A percentile compares a stretch with the other conserved stretches of the same genome.
These are phyloP conservation scores for Ceramica pisi DNA, from an alignment of 2,888 invertebrate species.

Conservation along the genomic window DNA sequence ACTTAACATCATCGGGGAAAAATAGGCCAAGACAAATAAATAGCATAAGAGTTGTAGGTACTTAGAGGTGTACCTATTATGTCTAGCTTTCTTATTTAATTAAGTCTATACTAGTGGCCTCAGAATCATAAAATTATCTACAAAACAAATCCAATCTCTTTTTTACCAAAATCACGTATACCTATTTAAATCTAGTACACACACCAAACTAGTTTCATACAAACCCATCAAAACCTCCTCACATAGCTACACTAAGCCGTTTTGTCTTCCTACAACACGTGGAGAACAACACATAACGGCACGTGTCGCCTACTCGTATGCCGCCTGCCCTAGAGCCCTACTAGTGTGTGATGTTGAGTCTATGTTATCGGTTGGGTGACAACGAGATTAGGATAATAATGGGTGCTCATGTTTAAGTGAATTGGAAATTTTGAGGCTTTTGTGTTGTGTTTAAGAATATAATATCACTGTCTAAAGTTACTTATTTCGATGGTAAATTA, in stretches of 20 bases:
- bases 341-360: constrained; percentile 5
- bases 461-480: background rate
- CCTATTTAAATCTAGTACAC: constrained; percentile 4
- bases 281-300: constrained; percentile 33
- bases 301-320: constrained; percentile 29
- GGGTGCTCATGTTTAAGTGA: background rate
- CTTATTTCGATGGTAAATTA: too few species aligned
- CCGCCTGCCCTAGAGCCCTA: constrained; percentile 44
- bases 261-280: constrained; percentile 10
- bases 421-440: background rate
- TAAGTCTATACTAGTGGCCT: too few species aligned
- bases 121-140: too few species aligned
- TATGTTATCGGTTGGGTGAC: constrained; percentile 21
- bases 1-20: too few species aligned
- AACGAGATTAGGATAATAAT: constrained; percentile 13
- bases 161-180: background rate
- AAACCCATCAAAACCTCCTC: constrained; percentile 9
- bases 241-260: constrained; percentile 14
- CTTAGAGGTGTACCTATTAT: too few species aligned
- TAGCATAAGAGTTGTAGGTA: too few species aligned
- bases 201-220: constrained; percentile 13
- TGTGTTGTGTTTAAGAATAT: background rate
- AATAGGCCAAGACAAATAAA: too few species aligned
- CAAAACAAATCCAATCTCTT: background rate
- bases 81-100: too few species aligned